A percentile compares a stretch with the other conserved stretches of the same genome.
phyloP scores from a whole-genome alignment of 2,797 vertebrate genomes.

The Intellagama lesueurii region DNA sequence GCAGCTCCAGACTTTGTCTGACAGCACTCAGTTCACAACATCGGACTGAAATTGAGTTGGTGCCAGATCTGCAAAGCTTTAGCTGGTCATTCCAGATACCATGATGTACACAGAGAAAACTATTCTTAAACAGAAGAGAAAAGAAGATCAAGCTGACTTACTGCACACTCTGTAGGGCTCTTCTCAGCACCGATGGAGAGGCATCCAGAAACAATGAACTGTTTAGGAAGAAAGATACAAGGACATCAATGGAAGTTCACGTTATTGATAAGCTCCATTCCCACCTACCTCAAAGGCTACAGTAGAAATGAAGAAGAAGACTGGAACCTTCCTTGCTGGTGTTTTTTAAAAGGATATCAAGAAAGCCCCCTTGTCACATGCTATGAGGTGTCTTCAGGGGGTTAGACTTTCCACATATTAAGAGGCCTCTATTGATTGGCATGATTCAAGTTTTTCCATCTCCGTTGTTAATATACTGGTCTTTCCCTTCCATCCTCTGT shows the following conservation, averaged over 20 bases:
- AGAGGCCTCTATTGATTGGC: not conserved
- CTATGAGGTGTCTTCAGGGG: not conserved
- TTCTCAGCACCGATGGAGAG: slow-evolving; percentile 47
- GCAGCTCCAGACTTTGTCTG: not conserved
- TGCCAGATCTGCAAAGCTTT: not conserved
- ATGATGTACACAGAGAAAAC: not conserved
- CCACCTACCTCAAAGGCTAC: not conserved
- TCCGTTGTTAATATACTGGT: not conserved
- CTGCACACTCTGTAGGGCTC: slow-evolving; percentile 44
- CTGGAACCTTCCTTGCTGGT: not conserved
- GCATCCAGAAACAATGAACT: slow-evolving; percentile 49
- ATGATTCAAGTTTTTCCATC: not conserved
- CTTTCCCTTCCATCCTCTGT: not conserved
- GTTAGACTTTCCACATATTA: not conserved
- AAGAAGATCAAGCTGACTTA: slow-evolving; percentile 16
- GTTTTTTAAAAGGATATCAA: not conserved
- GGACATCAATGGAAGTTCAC: not conserved
- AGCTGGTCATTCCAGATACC: not conserved
- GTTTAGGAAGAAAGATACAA: slow-evolving; percentile 14
- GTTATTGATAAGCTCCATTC: not conserved
- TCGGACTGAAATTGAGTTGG: no score
- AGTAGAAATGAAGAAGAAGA: slow-evolving; percentile 17
- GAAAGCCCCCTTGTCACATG: not conserved
- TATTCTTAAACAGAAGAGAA: not conserved
- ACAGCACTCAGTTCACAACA: not conserved